Conservation (phyloP, 2,113 vertebrate genomes). For the Cinclus mexicanus region DNA sequence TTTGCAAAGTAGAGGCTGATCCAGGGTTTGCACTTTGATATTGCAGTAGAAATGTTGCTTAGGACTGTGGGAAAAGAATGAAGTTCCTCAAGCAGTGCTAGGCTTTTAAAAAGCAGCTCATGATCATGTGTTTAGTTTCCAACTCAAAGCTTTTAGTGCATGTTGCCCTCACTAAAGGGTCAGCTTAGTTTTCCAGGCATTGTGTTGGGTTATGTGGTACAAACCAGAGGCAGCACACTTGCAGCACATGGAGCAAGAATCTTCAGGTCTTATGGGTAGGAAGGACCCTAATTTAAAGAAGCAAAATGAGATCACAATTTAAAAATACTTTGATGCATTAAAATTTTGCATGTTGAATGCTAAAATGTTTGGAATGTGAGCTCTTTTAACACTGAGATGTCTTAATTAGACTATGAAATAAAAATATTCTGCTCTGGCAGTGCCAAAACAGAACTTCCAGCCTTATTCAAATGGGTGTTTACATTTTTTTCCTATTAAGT, state of each 20-base stretch:
- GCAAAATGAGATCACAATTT: not conserved
- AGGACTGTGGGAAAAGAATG: not conserved
- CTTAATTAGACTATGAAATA: not conserved
- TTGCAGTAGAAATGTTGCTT: not conserved
- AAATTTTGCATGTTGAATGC: not conserved
- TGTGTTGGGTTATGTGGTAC: not conserved
- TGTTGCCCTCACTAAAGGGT: not conserved
- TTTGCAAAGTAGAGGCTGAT: not conserved
- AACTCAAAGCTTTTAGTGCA: not conserved
- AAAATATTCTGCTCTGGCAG: not conserved
- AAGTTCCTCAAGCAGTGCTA: not conserved
- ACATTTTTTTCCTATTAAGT: not conserved
- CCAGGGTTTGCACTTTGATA: not conserved
- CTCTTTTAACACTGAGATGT: not conserved
- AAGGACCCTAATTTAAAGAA: not conserved
- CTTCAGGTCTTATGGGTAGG: not conserved
- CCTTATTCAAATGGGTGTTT: not conserved
- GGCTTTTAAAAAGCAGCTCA: not conserved
- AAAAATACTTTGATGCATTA: not conserved
- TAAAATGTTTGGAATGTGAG: not conserved
- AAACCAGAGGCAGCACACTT: not conserved
- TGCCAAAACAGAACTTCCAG: not conserved
- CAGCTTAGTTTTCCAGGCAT: not conserved
- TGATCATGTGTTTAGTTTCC: not conserved
- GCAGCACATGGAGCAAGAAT: fast-evolving